These are phyloP conservation scores for Muscina levida DNA, from an alignment of 2,888 invertebrate species.

Conservation along the genomic window DNA sequence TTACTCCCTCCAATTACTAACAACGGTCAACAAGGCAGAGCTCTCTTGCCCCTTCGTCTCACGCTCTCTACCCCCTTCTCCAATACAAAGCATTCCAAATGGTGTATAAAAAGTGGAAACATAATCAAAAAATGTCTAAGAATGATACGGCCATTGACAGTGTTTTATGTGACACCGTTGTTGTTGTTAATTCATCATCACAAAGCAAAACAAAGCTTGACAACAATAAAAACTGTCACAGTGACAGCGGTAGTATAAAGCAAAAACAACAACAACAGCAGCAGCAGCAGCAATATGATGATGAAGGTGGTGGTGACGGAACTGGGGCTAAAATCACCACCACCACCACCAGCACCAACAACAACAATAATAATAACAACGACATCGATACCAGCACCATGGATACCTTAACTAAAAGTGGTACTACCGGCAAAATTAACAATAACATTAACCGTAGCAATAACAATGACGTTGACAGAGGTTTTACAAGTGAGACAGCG, in stretches of 20 bases:
- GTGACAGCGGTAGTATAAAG: too few relatives aligned
- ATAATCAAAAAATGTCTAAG: constrained; percentile 68
- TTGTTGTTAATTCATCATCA: constrained; percentile 10
- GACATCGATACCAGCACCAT: not conserved
- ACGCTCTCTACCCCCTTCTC: not conserved
- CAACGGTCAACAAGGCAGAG: too few relatives aligned
- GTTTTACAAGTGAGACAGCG: constrained; percentile 11
- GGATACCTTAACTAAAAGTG: not conserved
- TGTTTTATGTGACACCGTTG: constrained; percentile 34
- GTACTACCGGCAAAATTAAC: not conserved
- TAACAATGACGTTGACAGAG: constrained; percentile 22
- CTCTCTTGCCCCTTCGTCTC: not conserved
- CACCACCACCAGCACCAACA: not conserved
- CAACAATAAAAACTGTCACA: constrained; percentile 19
- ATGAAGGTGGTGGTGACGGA: not conserved
- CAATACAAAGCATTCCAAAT: not conserved
- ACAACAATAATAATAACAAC: not conserved
- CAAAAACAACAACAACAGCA: not conserved
- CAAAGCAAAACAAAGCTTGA: constrained; percentile 28
- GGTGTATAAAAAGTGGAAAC: constrained; percentile 37
- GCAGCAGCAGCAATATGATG: not conserved
- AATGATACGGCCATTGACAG: constrained; percentile 67
- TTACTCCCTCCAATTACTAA: not conserved
- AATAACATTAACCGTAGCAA: constrained; percentile 1
- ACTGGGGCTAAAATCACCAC: not conserved